Evolutionary conservation across 2,888 invertebrate species (phyloP), one percentile per base, ranked within the genome.

Genomic region (Loripinus fragilis): DNA sequence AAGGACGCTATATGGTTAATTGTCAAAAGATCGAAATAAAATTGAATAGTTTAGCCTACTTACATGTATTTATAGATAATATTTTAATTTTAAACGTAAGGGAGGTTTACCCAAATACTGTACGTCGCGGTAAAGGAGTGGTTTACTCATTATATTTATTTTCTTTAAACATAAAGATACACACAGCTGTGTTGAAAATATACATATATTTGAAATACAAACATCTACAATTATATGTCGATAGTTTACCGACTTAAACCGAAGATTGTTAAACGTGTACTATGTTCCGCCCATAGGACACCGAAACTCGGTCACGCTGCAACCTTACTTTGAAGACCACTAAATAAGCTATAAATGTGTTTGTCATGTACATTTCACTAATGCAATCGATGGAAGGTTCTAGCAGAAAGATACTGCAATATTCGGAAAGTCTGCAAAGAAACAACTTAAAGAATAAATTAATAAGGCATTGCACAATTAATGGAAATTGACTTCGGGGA

Each of bases 261-360:
- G 17, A 30, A 60, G 60, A 8, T 33, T 25, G 25, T 52, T n/a
- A 52, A 12, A 52, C 52, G 60, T 60, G 60, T 60, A 60, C 60
- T 60, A n/a, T 33, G 17, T 60, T 60, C 17, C 25, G 60, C 60
- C 33, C 33, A 33, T 33, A 60, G 60, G 60, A 1, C 60, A 60
- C 17, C 30, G 20, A 60, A 60, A 60, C 33, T 60, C 60, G 60
- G 60, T 30, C 60, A 60, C 33, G 33, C 33, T 60, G 60, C 60
- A 60, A 23, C 30, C 23, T 33, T 33, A 33, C 30, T 33, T 12
- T 30, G 30, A 12, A 33, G 33, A 15, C 12, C 12, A 10, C 5
- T 33, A 33, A 33, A 20, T 20, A 17, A 17, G 30, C 33, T 17
- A 25, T 25, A 60, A 60, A 60, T 60, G 60, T 33, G 33, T 33